A percentile compares a stretch with the other conserved stretches of the same genome.
Conservation (phyloP, 2,113 vertebrate genomes). For the Siniperca knerii region DNA sequence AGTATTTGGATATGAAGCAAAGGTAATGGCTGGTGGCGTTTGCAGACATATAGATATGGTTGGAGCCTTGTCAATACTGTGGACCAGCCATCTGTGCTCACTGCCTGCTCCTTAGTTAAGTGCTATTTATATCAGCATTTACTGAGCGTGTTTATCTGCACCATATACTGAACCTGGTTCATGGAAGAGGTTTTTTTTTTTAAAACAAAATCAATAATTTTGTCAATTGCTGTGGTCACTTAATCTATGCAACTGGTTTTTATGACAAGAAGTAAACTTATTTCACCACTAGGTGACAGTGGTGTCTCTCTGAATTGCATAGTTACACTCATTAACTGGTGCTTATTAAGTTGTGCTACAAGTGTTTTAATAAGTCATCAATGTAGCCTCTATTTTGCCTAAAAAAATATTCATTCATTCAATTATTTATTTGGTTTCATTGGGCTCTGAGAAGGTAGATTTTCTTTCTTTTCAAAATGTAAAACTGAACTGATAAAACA, state of each 20-base stretch:
- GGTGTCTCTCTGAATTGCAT: background rate
- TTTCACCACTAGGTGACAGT: conserved; percentile 64
- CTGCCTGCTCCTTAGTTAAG: conserved; percentile 53
- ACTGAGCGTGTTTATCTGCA: conserved; percentile 58
- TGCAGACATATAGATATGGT: conserved; percentile 74
- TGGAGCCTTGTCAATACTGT: conserved; percentile 72
- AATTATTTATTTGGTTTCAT: conserved; percentile 4
- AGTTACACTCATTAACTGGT: background rate
- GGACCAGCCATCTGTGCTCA: conserved; percentile 75
- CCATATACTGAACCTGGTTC: conserved; percentile 50
- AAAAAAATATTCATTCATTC: background rate
- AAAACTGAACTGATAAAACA: background rate
- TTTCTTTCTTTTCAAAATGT: no score
- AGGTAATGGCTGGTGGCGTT: conserved; percentile 50
- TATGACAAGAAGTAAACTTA: background rate
- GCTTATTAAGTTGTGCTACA: background rate
- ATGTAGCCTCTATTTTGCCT: background rate
- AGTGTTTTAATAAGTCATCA: background rate
- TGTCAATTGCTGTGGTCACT: conserved; percentile 46
- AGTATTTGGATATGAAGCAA: conserved; percentile 52
- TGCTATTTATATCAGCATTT: conserved; percentile 68
- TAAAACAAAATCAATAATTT: conserved; percentile 67
- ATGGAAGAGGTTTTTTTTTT: conserved; percentile 22
- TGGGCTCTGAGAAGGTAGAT: background rate
- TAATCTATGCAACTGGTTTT: conserved; percentile 32